Percentiles rank a stretch among this genome's conserved stretches.
These are phyloP conservation scores for Sycophila sp. DNA, from an alignment of 1,140 invertebrate genomes.

Conservation along the genomic window DNA sequence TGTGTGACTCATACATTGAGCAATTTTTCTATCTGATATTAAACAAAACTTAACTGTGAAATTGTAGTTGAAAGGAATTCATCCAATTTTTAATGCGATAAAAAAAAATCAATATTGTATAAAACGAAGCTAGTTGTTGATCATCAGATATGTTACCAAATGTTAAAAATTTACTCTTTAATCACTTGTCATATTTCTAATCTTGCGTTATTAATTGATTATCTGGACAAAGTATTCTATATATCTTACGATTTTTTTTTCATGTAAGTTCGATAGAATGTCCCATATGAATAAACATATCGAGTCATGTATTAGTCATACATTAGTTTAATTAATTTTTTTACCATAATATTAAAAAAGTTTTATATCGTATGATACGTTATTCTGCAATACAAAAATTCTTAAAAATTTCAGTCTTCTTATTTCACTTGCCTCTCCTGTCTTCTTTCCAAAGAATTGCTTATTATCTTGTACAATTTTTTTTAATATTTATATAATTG, in stretches of 20 bases:
- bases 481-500: no score
- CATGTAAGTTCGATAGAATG: no score
- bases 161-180: background rate
- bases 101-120: constrained; percentile 1
- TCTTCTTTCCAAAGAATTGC: background rate
- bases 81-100: constrained; percentile 15
- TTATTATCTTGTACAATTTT: no score
- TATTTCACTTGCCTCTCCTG: no score
- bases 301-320: background rate
- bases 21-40: no score
- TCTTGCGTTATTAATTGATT: background rate
- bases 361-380: constrained; percentile 29
- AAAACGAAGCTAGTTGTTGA: background rate
- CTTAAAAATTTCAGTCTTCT: background rate
- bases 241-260: no score
- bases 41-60: no score
- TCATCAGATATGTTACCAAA: background rate
- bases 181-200: background rate
- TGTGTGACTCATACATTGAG: no score
- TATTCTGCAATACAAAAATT: constrained; percentile 28
- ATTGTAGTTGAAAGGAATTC: no score
- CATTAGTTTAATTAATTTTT: constrained; percentile 23
- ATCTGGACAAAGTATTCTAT: no score
- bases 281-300: constrained; percentile 11
- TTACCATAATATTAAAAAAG: constrained; percentile 6